These are phyloP conservation scores for Nestor notabilis DNA, from an alignment of 2,113 vertebrate species.

Conservation along the genomic window DNA sequence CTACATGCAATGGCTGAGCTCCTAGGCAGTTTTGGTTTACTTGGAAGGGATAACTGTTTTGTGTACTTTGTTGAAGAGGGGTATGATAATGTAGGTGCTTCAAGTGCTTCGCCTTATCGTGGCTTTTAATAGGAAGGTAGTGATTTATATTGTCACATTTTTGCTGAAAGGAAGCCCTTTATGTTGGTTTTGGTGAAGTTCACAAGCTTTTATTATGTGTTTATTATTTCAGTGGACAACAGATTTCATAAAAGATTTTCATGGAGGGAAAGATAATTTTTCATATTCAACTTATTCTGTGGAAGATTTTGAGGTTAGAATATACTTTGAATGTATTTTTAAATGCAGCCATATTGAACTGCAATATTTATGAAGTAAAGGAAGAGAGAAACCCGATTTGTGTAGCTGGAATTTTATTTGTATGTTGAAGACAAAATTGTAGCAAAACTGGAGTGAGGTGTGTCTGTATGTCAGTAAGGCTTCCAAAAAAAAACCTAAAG, in stretches of 20 bases:
- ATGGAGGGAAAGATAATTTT: background rate
- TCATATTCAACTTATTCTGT: background rate
- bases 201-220: background rate
- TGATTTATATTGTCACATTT: background rate
- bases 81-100: background rate
- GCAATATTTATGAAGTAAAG: background rate
- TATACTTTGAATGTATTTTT: background rate
- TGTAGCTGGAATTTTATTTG: background rate
- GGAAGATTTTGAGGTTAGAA: background rate
- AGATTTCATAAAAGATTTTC: background rate
- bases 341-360: background rate
- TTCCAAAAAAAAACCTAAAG: background rate
- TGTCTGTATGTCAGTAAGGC: background rate
- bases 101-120: background rate
- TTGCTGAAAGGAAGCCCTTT: background rate
- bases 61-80: background rate
- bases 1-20: background rate
- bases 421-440: rapidly evolving
- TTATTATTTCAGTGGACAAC: background rate
- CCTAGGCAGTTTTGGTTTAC: background rate
- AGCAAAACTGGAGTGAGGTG: background rate
- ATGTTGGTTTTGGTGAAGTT: background rate
- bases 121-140: background rate
- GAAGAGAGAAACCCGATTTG: background rate
- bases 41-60: background rate